Evolutionary conservation across 2,888 invertebrate genomes (phyloP).

Genomic region (Acleris sparsana): DNA sequence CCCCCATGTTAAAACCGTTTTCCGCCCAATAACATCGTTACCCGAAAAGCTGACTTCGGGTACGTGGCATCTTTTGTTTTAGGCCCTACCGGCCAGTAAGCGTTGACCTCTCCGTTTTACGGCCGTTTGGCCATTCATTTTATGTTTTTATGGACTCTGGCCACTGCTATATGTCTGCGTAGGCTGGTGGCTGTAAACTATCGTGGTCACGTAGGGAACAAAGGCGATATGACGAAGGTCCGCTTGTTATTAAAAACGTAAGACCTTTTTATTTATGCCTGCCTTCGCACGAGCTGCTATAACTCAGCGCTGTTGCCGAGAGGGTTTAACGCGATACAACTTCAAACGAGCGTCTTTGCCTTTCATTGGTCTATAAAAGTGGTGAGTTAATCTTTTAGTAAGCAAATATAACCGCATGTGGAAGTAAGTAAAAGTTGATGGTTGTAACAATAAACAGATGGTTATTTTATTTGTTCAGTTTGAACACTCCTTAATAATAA

Average conservation of each 20-base stretch:
- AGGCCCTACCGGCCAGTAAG: constrained; percentile 38
- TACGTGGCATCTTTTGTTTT: constrained; percentile 48
- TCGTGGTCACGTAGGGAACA: constrained; percentile 65
- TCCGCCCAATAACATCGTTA: constrained; percentile 34
- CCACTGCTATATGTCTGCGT: constrained; percentile 43
- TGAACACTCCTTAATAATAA: too few species aligned
- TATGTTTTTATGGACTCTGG: constrained; percentile 37
- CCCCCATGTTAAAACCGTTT: constrained; percentile 28
- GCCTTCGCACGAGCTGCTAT: constrained; percentile 45
- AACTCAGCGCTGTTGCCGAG: constrained; percentile 36
- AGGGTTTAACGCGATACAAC: constrained; percentile 36
- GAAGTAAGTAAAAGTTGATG: neutral
- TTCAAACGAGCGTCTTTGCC: constrained; percentile 25
- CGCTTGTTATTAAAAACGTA: constrained; percentile 66
- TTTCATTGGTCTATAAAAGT: constrained; percentile 16
- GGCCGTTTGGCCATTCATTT: constrained; percentile 14
- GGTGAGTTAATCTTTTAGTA: neutral
- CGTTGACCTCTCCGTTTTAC: constrained; percentile 27
- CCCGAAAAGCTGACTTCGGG: constrained; percentile 36
- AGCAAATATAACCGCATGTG: neutral
- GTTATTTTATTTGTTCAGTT: too few species aligned
- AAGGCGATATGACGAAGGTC: constrained; percentile 67
- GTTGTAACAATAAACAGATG: too few species aligned
- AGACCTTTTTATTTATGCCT: constrained; percentile 62
- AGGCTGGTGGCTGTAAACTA: constrained; percentile 51